Conservation (phyloP, 2,797 vertebrate species). For the Sebastes cheni region DNA sequence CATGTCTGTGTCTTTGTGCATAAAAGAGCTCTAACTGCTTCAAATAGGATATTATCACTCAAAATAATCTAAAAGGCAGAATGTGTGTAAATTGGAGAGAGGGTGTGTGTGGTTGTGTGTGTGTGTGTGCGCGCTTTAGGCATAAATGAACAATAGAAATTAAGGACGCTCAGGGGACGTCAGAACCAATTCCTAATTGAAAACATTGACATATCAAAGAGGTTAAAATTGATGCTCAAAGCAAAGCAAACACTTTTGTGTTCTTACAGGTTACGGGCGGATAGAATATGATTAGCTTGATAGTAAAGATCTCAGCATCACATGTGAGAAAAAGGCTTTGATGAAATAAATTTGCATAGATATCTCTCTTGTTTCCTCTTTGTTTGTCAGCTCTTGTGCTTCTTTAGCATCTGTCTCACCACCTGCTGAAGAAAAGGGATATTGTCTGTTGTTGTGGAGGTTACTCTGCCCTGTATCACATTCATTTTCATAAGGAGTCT, state of each 20-base stretch:
- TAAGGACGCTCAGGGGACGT: constrained; percentile 24
- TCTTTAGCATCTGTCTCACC: constrained; percentile 39
- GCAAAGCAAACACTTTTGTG: constrained; percentile 11
- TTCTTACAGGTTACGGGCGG: constrained; percentile 39
- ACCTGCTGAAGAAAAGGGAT: constrained; percentile 15
- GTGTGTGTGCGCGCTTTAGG: constrained; percentile 38
- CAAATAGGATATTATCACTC: constrained; percentile 21
- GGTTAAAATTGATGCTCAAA: constrained; percentile 34
- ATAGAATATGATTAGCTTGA: constrained; percentile 23
- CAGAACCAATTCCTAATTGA: constrained; percentile 46
- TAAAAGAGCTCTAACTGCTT: constrained; percentile 7
- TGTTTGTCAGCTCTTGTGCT: constrained; percentile 20
- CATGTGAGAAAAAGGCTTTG: constrained; percentile 30
- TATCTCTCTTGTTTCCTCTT: not conserved
- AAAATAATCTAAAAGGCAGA: constrained; percentile 12
- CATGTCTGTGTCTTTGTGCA: not conserved
- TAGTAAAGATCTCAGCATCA: not conserved
- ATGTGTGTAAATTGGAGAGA: not conserved
- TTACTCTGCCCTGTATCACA: not conserved
- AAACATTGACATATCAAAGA: constrained; percentile 66
- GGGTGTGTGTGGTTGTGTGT: not conserved
- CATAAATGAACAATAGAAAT: constrained; percentile 48
- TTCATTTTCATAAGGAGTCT: not conserved
- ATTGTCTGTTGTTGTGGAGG: constrained; percentile 3
- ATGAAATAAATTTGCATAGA: constrained; percentile 23